phyloP scores from a whole-genome alignment of 2,113 vertebrate species.

The Cyprichromis sp. region DNA sequence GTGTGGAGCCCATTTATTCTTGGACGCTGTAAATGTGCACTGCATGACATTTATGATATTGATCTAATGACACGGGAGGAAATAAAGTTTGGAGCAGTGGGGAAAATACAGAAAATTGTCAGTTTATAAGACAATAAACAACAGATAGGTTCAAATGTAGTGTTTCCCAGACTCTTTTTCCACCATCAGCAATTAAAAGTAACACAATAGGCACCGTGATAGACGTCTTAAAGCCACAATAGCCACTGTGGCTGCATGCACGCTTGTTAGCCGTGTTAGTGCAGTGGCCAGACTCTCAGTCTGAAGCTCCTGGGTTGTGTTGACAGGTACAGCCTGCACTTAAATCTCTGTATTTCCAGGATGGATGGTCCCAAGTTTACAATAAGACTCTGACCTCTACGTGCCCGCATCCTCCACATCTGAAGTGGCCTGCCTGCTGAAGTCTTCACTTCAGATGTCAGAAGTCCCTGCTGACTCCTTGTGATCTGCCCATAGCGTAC shows the following conservation, averaged over 20 bases:
- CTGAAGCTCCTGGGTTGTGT: not conserved
- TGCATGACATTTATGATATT: not conserved
- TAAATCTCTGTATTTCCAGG: not conserved
- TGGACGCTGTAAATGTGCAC: not conserved
- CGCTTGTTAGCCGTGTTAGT: not conserved
- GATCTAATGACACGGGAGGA: not conserved
- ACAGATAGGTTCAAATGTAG: not conserved
- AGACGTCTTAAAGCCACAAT: not conserved
- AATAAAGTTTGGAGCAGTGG: not conserved
- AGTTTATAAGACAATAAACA: not conserved
- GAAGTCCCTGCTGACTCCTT: not conserved
- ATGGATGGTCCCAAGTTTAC: not conserved
- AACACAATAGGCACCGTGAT: not conserved
- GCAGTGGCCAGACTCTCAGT: not conserved
- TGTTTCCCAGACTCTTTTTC: not conserved
- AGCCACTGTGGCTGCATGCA: not conserved
- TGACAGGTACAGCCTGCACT: not conserved
- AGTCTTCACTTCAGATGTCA: not conserved
- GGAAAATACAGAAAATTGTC: not conserved
- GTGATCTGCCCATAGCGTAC: not conserved
- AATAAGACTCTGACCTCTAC: not conserved
- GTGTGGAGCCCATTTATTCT: accelerated
- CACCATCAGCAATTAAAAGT: not conserved
- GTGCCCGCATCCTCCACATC: not conserved
- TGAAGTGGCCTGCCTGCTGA: not conserved